Evolutionary conservation across 1,140 invertebrate species (phyloP).

Genomic region (Hylaeus anthracinus): DNA sequence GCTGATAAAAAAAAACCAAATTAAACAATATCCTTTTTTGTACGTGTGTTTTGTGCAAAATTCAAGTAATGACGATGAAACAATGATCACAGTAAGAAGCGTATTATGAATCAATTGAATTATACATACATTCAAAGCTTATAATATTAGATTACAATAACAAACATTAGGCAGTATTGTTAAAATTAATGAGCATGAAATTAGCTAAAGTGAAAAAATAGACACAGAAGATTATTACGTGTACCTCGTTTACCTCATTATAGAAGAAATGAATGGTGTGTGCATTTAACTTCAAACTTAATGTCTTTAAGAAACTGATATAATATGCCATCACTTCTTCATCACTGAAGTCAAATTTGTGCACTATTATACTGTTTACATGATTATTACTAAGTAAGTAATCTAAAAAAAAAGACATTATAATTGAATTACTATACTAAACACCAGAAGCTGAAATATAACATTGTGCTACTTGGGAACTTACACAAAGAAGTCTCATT

Average conservation of each 20-base stretch:
- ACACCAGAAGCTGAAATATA: background rate
- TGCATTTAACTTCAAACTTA: conserved; percentile 98
- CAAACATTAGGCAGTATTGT: conserved; percentile 22
- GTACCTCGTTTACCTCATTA: conserved; percentile 92
- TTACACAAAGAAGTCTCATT: conserved; percentile 99
- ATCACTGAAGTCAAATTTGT: conserved; percentile 99
- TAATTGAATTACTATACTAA: conserved; percentile 1
- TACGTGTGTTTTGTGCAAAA: conserved; percentile 24
- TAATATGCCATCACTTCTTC: conserved; percentile 99
- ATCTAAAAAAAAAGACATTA: conserved; percentile 86
- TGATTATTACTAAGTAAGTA: conserved; percentile 99
- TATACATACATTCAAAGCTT: conserved; percentile 2
- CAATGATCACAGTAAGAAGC: conserved; percentile 1
- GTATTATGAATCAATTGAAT: conserved; percentile 6
- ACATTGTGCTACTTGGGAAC: conserved; percentile 73
- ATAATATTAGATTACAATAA: conserved; percentile 9
- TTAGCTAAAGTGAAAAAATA: conserved; percentile 44
- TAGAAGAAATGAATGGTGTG: conserved; percentile 99
- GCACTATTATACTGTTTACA: conserved; percentile 99
- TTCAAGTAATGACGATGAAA: conserved; percentile 17
- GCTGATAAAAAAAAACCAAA: conserved; percentile 84
- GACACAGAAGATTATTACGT: conserved; percentile 57
- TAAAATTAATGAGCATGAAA: conserved; percentile 41
- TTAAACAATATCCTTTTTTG: conserved; percentile 39
- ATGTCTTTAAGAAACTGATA: conserved; percentile 98